phyloP scores from a whole-genome alignment of 2,113 vertebrate genomes.

The Syrrhaptes paradoxus region DNA sequence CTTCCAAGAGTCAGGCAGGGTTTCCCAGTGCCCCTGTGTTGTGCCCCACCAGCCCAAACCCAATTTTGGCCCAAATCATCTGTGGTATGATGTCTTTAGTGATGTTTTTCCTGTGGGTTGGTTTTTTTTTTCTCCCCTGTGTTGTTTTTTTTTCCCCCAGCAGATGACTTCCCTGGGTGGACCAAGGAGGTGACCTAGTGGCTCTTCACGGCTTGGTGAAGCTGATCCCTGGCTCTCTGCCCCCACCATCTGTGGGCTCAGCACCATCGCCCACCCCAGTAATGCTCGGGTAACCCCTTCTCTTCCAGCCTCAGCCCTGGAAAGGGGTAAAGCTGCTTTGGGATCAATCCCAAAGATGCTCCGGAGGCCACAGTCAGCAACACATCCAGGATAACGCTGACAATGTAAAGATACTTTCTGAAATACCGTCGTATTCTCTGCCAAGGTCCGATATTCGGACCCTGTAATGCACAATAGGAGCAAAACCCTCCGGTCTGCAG shows the following conservation, averaged over 20 bases:
- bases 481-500: not conserved
- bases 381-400: fast-evolving
- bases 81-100: too few species aligned
- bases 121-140: not conserved
- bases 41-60: not conserved
- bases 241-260: fast-evolving
- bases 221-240: not conserved
- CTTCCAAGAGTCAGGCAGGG: not conserved
- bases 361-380: not conserved
- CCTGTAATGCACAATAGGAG: fast-evolving
- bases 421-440: fast-evolving
- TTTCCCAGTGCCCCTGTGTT: not conserved
- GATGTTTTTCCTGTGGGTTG: not conserved
- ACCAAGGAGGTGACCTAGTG: not conserved
- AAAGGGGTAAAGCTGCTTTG: not conserved
- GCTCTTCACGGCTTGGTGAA: fast-evolving
- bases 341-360: not conserved
- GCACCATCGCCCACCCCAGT: not conserved
- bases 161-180: not conserved
- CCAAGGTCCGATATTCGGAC: fast-evolving
- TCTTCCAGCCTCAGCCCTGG: not conserved
- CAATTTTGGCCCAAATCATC: too few species aligned
- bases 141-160: not conserved
- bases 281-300: not conserved
- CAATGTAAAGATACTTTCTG: not conserved